Conservation (phyloP, 1,140 invertebrate species). For the Bombyx mandarina region DNA sequence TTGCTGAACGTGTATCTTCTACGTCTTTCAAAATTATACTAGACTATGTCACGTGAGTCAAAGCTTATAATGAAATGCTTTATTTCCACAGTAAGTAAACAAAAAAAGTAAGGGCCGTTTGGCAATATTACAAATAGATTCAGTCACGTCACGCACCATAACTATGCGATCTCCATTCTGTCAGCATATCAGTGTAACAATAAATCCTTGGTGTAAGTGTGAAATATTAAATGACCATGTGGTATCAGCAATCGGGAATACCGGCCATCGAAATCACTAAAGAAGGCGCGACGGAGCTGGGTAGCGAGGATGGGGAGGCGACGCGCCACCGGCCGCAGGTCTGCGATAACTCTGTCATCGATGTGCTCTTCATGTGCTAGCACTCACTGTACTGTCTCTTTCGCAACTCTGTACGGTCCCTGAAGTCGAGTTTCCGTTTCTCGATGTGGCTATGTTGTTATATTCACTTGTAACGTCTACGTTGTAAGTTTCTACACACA, state of each 20-base stretch:
- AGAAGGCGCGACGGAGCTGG: constrained; percentile 75
- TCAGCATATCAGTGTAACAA: constrained; percentile 1
- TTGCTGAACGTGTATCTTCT: too few species aligned
- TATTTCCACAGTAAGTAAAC: too few species aligned
- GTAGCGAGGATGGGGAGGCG: constrained; percentile 72
- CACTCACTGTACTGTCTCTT: constrained; percentile 64
- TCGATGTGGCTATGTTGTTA: constrained; percentile 33
- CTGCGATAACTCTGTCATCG: constrained; percentile 66
- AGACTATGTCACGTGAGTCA: too few species aligned
- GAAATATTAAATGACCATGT: constrained; percentile 60
- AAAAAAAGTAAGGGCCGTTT: neutral
- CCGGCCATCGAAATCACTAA: constrained; percentile 88
- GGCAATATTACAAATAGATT: too few species aligned
- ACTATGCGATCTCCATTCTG: neutral
- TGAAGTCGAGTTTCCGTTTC: constrained; percentile 59
- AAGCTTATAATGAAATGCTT: too few species aligned
- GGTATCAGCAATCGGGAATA: constrained; percentile 68
- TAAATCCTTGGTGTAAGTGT: constrained; percentile 27
- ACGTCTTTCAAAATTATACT: too few species aligned
- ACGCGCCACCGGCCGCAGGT: constrained; percentile 67
- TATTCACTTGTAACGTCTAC: constrained; percentile 35
- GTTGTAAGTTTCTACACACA: constrained; percentile 33
- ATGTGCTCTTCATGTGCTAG: constrained; percentile 66
- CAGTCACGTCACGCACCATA: constrained; percentile 1
- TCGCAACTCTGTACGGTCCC: constrained; percentile 52